These are phyloP conservation scores for Pomatostomus ruficeps DNA, from an alignment of 2,113 vertebrate genomes.

Conservation along the genomic window DNA sequence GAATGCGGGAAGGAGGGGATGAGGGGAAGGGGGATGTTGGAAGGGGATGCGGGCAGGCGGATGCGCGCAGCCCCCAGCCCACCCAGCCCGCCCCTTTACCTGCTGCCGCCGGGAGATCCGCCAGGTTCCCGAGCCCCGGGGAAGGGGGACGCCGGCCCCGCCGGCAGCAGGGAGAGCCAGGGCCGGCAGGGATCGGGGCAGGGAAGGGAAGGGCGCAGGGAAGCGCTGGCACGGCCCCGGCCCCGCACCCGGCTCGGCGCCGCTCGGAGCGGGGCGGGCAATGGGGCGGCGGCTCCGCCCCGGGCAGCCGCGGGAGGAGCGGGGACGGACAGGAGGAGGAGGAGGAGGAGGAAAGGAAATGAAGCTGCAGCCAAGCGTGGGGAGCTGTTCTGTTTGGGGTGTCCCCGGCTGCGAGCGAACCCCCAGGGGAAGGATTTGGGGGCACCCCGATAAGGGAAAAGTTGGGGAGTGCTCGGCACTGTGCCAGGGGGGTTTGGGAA, in stretches of 20 bases:
- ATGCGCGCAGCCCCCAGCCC: neutral
- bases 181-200: neutral
- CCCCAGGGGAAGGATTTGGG: neutral
- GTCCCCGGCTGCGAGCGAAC: neutral
- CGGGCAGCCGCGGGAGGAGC: neutral
- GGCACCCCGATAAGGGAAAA: too few species aligned
- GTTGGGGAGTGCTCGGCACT: neutral
- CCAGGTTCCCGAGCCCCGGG: neutral
- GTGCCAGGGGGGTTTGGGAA: neutral
- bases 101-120: neutral
- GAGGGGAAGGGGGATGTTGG: too few species aligned
- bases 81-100: neutral
- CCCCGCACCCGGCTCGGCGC: neutral
- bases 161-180: neutral
- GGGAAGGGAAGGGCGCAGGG: neutral
- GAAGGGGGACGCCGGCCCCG: neutral
- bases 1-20: too few species aligned
- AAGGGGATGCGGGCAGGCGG: too few species aligned
- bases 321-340: neutral
- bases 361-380: neutral
- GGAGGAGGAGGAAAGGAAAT: neutral
- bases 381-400: too few species aligned
- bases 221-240: neutral
- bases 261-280: conserved; percentile 1
- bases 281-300: conserved; percentile 22